Evolutionary conservation across 2,888 invertebrate species (phyloP), one percentile per base, ranked within the genome.

Genomic region (Dione vanillae): DNA sequence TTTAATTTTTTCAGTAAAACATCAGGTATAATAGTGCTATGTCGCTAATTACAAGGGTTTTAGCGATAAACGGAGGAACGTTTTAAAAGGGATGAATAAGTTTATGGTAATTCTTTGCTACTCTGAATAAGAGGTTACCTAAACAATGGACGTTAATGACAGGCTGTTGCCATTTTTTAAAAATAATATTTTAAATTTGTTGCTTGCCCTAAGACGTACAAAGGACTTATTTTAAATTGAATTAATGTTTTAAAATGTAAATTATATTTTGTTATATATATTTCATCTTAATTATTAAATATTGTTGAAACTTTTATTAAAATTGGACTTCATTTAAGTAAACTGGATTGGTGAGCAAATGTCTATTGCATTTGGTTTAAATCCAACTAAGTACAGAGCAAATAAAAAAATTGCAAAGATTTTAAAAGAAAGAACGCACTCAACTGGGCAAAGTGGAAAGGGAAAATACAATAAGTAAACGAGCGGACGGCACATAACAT

Each of bases 81-180:
- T 78, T 78, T 80, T 80, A 80, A 84, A 87, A 87, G 85, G 88
- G 85, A 84, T 83, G 84, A 86, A 86, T 85, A 87, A 86, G 86
- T 89, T 90, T 82, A 82, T 84, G 83, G 85, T 82, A 81, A 86
- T 91, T 90, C 89, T 89, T 88, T 84, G 81, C 82, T 80, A 75
- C 78, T 82, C 79, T 80, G 82, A 82, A 79, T n/a, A 69, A 73
- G 76, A 77, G 81, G 81, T 82, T 79, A 81, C 82, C 81, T 83
- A 81, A 82, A 81, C 80, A 83, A 75, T 78, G 77, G 72, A 77
- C 79, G 78, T 27, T 61, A 45, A 61, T 61, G 43, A 45, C 77
- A 78, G 82, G 81, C 85, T 87, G 86, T 85, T 88, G 85, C 88
- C 88, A 90, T 89, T 90, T 90, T 85, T 79, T 79, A 80, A 83